phyloP scores from a whole-genome alignment of 2,888 invertebrate species.

The Drosophila falleni region DNA sequence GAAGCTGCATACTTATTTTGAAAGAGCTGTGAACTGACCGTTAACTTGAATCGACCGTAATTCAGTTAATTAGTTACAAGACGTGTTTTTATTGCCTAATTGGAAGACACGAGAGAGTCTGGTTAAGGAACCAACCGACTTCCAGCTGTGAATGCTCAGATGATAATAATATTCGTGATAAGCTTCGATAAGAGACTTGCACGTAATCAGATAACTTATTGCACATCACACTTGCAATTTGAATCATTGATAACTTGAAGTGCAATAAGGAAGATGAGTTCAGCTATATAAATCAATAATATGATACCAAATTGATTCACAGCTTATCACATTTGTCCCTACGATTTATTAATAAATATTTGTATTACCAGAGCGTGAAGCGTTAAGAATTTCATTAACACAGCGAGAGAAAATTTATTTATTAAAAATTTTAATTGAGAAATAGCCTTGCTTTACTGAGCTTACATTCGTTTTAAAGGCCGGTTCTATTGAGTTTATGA shows the following conservation, averaged over 20 bases:
- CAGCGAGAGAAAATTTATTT: not conserved
- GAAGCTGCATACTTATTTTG: conserved; percentile 48
- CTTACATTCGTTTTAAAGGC: too few species aligned
- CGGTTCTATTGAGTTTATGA: too few species aligned
- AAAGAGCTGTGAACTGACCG: conserved; percentile 12
- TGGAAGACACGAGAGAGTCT: conserved; percentile 15
- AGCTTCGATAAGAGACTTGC: conserved; percentile 10
- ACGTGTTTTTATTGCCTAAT: conserved; percentile 44
- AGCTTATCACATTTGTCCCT: not conserved
- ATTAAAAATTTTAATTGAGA: not conserved
- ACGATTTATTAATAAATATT: not conserved
- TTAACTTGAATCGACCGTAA: conserved; percentile 11
- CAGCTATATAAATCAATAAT: conserved; percentile 27
- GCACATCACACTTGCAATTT: conserved; percentile 3
- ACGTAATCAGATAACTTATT: conserved; percentile 31
- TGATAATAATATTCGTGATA: conserved; percentile 17
- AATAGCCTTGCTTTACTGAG: too few species aligned
- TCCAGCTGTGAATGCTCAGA: conserved; percentile 15
- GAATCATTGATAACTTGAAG: conserved; percentile 20
- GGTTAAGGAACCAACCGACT: conserved; percentile 9
- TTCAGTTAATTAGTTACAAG: conserved; percentile 46
- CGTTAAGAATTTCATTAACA: not conserved
- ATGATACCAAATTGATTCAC: not conserved
- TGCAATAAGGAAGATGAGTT: conserved; percentile 36
- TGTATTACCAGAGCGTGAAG: not conserved